Evolutionary conservation across 2,113 vertebrate species (phyloP).

Genomic region (Poeciliopsis occidentalis): DNA sequence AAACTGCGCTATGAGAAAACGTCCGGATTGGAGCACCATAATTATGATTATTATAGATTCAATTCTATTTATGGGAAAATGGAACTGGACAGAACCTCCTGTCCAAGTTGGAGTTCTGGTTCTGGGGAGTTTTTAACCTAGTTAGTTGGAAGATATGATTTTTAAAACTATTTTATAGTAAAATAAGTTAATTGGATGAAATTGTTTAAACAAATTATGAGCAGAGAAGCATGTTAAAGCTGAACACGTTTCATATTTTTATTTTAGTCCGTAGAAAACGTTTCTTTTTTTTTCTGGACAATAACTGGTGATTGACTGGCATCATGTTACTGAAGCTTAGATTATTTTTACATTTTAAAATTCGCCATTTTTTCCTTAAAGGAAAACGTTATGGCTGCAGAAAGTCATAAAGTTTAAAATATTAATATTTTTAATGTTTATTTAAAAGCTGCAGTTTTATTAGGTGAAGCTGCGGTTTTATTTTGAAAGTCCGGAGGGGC

Average conservation of each 20-base stretch:
- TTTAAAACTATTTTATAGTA: no score
- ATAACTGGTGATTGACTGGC: background rate
- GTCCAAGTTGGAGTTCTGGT: no score
- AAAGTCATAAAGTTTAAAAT: no score
- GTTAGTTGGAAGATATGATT: no score
- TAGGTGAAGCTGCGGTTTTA: background rate
- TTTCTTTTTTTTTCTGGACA: background rate
- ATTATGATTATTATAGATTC: background rate
- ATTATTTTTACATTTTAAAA: background rate
- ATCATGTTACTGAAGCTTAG: background rate
- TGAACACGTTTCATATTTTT: background rate
- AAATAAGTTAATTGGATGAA: no score
- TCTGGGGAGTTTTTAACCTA: no score
- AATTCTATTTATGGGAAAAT: background rate
- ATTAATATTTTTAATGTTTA: no score
- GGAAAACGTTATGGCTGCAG: no score
- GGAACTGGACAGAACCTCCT: no score
- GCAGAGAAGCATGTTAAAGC: background rate
- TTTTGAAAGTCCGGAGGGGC: background rate
- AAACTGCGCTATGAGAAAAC: background rate
- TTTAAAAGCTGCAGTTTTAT: no score
- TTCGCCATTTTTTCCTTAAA: background rate
- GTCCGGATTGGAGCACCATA: background rate
- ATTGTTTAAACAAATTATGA: no score
- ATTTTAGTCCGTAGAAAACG: background rate